A percentile compares a stretch with the other conserved stretches of the same genome.
phyloP scores from a whole-genome alignment of 2,113 vertebrate species.

The Elachura formosa region DNA sequence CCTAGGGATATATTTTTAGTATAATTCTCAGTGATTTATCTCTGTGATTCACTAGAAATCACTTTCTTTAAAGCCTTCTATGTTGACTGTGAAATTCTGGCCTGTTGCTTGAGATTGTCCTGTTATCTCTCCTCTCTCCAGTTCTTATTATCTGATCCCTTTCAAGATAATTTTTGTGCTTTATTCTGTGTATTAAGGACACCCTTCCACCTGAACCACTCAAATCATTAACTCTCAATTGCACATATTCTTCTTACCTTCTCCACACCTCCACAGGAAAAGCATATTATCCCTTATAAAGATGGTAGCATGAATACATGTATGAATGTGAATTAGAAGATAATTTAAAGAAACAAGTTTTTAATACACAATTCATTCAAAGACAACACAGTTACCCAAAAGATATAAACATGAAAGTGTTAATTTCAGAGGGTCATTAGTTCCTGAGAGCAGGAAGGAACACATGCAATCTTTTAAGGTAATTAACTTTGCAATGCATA shows the following conservation, averaged over 20 bases:
- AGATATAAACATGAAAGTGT: background rate
- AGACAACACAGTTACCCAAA: background rate
- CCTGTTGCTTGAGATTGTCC: background rate
- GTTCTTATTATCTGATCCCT: background rate
- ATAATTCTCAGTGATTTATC: slow-evolving; percentile 16
- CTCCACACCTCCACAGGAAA: background rate
- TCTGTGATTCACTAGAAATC: background rate
- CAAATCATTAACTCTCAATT: background rate
- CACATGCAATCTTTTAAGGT: background rate
- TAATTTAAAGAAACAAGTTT: background rate
- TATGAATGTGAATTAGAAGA: background rate
- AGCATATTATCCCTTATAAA: background rate
- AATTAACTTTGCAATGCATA: background rate
- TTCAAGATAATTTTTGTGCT: background rate
- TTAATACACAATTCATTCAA: background rate
- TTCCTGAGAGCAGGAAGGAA: background rate
- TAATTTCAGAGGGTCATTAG: background rate
- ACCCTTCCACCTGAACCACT: background rate
- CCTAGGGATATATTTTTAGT: background rate
- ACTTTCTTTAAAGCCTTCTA: background rate
- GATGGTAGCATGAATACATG: background rate
- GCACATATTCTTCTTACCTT: background rate
- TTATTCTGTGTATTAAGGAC: background rate
- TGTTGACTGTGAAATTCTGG: background rate
- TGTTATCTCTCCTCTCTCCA: background rate